A percentile compares a stretch with the other conserved stretches of the same genome.
phyloP scores from a whole-genome alignment of 2,113 vertebrate genomes.

The Triplophysa tibetana region DNA sequence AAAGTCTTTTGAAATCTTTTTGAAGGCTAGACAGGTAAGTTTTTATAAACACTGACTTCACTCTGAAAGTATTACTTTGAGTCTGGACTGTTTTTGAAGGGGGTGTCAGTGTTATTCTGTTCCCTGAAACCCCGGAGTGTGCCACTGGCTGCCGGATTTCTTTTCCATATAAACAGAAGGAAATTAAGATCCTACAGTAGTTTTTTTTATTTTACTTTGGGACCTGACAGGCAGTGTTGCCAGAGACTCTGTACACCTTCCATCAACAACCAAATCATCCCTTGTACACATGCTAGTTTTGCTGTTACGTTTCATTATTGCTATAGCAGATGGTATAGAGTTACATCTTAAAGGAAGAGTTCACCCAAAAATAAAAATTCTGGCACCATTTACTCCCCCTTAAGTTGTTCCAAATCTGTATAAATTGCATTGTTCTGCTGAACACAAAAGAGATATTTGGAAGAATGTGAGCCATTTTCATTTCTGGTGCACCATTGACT shows the following conservation, averaged over 20 bases:
- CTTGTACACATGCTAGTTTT: background rate
- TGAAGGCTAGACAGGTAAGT: slow-evolving; percentile 24
- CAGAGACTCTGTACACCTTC: background rate
- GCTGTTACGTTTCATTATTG: background rate
- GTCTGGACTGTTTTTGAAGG: slow-evolving; percentile 40
- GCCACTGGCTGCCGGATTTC: slow-evolving; percentile 17
- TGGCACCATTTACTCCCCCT: too few relatives aligned
- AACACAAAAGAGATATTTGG: too few relatives aligned
- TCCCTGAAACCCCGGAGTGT: slow-evolving; percentile 40
- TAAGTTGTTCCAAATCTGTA: too few relatives aligned
- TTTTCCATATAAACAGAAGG: slow-evolving; percentile 57
- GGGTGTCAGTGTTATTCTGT: slow-evolving; percentile 45
- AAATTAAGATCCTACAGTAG: slow-evolving; percentile 44
- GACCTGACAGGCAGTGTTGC: background rate
- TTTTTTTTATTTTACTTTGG: slow-evolving; percentile 16
- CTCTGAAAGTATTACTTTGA: slow-evolving; percentile 24
- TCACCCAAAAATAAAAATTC: too few relatives aligned
- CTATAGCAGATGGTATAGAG: background rate
- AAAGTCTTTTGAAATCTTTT: background rate
- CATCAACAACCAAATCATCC: background rate
- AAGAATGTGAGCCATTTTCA: too few relatives aligned
- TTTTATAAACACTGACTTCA: slow-evolving; percentile 24
- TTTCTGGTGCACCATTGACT: too few relatives aligned
- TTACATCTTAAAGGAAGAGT: background rate
- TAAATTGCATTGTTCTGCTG: too few relatives aligned